Evolutionary conservation across 2,888 invertebrate species (phyloP), one percentile per base, ranked within the genome.

Genomic region (Pristionchus arcanus): DNA sequence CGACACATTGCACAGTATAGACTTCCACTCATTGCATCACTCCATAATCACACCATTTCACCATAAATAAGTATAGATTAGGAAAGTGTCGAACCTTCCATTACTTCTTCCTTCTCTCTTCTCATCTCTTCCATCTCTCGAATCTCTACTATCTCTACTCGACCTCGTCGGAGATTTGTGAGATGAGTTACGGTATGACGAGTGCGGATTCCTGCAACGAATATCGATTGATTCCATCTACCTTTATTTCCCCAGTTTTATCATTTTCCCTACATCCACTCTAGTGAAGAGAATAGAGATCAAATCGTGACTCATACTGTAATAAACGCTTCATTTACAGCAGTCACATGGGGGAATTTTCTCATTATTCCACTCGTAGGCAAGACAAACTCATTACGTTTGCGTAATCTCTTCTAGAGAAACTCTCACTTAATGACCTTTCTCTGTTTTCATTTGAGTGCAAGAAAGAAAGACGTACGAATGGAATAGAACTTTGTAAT

Each of bases 381-480:
- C 68, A 34, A 34, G 71, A 31, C 28, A 71, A 71, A 71, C 71
- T 71, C 71, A 71, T 71, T 71, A 34, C 28, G 9, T 71, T 71
- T 71, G 31, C 34, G 71, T 31, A 71, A 71, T 71, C 71, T 71
- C 71, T 15, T 71, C 16, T 21, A 2, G 25, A 63, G 63, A 63
- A 63, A 63, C 63, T 42, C 28, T 68, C 31, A 9, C 77, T 77
- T 77, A 77, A 77, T 42, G 77, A 42, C 77, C 77, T 77, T 25
- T 42, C 77, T 77, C 42, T 77, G 42, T 77, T 77, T 77, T 77
- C 77, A 77, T 42, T 77, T 42, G 77, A 42, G 71, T 71, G 71
- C 28, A 31, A 71, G 71, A 31, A 34, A 31, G 71, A 31, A 15
- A n/a, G n/a, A n/a, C n/a, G n/a, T n/a, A n/a, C 34, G 71, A 71